These are phyloP conservation scores for Lytechinus pictus DNA, from an alignment of 35 echinoderm and acorn worm genomes.

Conservation along the genomic window DNA sequence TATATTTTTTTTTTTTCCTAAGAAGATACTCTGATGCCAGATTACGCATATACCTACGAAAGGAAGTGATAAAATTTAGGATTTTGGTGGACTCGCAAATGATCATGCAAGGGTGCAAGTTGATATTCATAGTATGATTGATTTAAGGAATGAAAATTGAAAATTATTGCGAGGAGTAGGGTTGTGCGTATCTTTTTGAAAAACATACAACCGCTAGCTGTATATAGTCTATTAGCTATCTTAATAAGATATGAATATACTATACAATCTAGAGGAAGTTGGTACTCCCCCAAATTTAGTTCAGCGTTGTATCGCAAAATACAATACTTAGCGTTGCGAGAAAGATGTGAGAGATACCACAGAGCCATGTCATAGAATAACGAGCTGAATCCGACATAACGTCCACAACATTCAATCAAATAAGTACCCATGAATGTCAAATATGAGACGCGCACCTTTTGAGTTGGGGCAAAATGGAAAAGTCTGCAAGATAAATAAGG, in stretches of 20 bases:
- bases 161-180: too few relatives aligned
- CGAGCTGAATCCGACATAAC: neutral
- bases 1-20: too few relatives aligned
- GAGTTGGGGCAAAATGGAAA: neutral
- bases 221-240: neutral
- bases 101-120: too few relatives aligned
- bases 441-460: slow-evolving; percentile 16
- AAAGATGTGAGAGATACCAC: neutral
- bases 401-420: slow-evolving; percentile 12
- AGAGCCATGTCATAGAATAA: neutral
- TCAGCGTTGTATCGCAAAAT: neutral
- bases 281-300: neutral
- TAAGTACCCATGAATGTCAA: slow-evolving; percentile 12
- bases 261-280: neutral
- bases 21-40: too few relatives aligned
- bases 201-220: too few relatives aligned
- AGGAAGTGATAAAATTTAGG: too few relatives aligned
- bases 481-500: neutral
- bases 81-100: too few relatives aligned
- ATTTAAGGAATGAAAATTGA: too few relatives aligned
- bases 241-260: neutral
- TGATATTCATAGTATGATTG: too few relatives aligned
- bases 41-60: too few relatives aligned
- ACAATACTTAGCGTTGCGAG: neutral
- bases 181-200: too few relatives aligned